Evolutionary conservation across 2,888 invertebrate genomes (phyloP), one percentile per base, ranked within the genome.

Genomic region (Ganaspis brasiliensis): DNA sequence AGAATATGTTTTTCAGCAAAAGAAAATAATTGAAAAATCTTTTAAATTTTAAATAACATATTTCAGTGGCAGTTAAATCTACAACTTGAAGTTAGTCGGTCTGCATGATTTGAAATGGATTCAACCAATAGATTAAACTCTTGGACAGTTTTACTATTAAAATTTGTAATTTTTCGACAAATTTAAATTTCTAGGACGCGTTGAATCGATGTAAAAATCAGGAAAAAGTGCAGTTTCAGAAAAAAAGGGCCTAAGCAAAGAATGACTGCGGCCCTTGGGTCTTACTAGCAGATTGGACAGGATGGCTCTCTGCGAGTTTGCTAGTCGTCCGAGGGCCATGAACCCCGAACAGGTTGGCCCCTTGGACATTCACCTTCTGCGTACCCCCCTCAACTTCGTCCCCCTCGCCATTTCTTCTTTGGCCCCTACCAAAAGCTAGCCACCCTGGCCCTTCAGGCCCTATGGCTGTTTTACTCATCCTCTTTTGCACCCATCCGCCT

Each of bases 261-360:
- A 79, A 76, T 78, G 77, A 77, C 72, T 81, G 80, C 82, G 82
- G 82, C 82, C 81, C 82, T 82, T 82, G 79, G 79, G 80, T 71
- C 77, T 80, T 80, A 79, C 87, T 87, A 88, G 87, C 87, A 83
- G 87, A 86, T 87, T 87, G 84, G 86, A 83, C 85, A 85, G 84
- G 84, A 85, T 85, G 86, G 83, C 82, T 83, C 82, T 83, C 83
- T 82, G 78, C 84, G 82, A 86, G 87, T 89, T 90, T 87, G 90
- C 91, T 90, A 90, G 89, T 88, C 88, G 86, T 85, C 81, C 87
- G 85, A 90, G 91, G 91, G 91, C 91, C 91, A 91, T 91, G 91
- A 91, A 91, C 91, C 90, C 89, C 89, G 91, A 91, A 91, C 91
- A 91, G 91, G 91, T 91, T 91, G 91, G 88, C 90, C 90, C 90